Conservation (phyloP, 2,113 vertebrate genomes). For the Eolophus roseicapilla region DNA sequence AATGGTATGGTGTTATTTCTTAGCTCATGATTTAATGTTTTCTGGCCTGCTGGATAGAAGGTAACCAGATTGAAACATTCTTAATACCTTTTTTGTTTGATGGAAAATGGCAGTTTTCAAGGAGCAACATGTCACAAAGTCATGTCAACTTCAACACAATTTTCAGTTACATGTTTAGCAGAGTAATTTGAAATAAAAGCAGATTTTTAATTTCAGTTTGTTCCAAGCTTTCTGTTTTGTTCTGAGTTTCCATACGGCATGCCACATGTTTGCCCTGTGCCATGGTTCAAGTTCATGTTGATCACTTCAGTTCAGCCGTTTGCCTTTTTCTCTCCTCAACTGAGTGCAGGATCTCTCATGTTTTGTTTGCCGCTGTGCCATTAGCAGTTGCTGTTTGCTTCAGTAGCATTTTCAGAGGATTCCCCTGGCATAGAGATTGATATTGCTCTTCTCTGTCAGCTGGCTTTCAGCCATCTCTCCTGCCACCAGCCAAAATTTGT, state of each 20-base stretch:
- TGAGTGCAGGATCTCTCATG: rapidly evolving
- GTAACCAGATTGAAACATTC: constrained; percentile 9
- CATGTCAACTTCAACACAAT: constrained; percentile 23
- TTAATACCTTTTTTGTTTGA: constrained; percentile 23
- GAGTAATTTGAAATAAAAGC: constrained; percentile 52
- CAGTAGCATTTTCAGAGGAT: constrained; percentile 25
- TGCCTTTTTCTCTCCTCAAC: neutral
- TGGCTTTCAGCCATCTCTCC: constrained; percentile 54
- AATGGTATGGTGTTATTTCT: neutral
- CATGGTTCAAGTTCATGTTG: constrained; percentile 22
- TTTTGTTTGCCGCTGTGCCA: neutral
- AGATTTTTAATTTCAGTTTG: constrained; percentile 61
- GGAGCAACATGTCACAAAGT: constrained; percentile 52
- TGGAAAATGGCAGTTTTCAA: constrained; percentile 31
- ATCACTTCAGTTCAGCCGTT: constrained; percentile 11
- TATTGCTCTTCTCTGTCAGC: constrained; percentile 14
- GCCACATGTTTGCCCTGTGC: constrained; percentile 59
- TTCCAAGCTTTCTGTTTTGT: constrained; percentile 66
- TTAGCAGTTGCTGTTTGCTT: neutral
- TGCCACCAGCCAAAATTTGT: constrained; percentile 45
- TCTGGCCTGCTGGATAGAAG: neutral
- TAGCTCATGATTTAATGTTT: neutral
- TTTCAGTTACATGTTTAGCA: constrained; percentile 35
- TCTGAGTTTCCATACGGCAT: constrained; percentile 41
- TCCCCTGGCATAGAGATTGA: neutral